Percentiles rank a stretch among this genome's conserved stretches.
phyloP scores from a whole-genome alignment of 2,888 invertebrate species.

The Drosophila rellima region DNA sequence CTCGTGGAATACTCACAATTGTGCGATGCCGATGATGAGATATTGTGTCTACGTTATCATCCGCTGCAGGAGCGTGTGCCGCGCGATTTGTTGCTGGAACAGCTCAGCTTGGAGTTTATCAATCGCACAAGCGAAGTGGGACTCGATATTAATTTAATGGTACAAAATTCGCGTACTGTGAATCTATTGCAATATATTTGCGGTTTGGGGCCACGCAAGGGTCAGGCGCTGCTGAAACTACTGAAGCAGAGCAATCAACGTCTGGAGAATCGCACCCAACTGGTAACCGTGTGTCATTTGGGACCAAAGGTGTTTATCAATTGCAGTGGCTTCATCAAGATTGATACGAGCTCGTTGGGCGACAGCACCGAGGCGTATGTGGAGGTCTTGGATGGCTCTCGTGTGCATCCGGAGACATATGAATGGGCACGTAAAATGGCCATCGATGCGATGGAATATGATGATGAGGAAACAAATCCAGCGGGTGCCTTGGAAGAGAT shows the following conservation, averaged over 20 bases:
- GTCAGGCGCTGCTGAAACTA: slow-evolving; percentile 93
- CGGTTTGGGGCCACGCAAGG: slow-evolving; percentile 98
- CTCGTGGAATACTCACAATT: slow-evolving; percentile 98
- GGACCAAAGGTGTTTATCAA: slow-evolving; percentile 99
- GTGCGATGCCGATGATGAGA: slow-evolving; percentile 98
- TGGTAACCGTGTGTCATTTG: slow-evolving; percentile 98
- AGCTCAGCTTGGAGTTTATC: slow-evolving; percentile 95
- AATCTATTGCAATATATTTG: slow-evolving; percentile 98
- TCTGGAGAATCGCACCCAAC: slow-evolving; percentile 96
- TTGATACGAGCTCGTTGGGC: slow-evolving; percentile 97
- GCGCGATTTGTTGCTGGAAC: slow-evolving; percentile 94
- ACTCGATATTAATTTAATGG: slow-evolving; percentile 97
- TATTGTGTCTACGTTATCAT: slow-evolving; percentile 97
- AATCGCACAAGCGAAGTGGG: slow-evolving; percentile 99
- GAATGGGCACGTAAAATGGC: slow-evolving; percentile 99
- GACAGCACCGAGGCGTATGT: slow-evolving; percentile 98
- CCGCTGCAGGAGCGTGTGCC: slow-evolving; percentile 92
- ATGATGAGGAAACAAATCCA: slow-evolving; percentile 98
- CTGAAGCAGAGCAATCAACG: slow-evolving; percentile 96
- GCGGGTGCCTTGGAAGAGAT: slow-evolving; percentile 99
- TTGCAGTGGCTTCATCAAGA: slow-evolving; percentile 99
- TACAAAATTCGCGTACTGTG: slow-evolving; percentile 94
- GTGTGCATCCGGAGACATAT: slow-evolving; percentile 99
- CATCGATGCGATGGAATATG: slow-evolving; percentile 99
- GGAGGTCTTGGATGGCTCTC: slow-evolving; percentile 97